Evolutionary conservation across 2,888 invertebrate genomes (phyloP), one percentile per base, ranked within the genome.

Genomic region (Stegana nigrithorax): DNA sequence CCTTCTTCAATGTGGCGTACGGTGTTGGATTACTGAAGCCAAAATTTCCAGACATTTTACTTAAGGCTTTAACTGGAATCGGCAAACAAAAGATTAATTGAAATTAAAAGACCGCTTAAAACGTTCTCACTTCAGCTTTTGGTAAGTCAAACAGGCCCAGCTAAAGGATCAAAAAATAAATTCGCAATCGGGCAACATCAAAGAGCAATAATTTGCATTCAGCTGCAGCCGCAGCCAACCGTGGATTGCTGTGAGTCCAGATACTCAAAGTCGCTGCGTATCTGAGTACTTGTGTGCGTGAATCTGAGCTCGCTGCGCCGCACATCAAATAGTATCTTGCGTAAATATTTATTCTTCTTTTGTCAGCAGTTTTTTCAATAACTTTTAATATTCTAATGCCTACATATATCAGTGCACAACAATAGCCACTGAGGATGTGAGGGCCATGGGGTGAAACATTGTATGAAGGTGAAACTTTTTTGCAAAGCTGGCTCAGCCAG

Each of bases 261-360:
- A 57, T n/a, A 6, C 14, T 59, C 14, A 27, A 23, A 17, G 17
- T 32, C 17, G 26, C 23, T 51, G 21, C 25, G 14, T 7, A 10
- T 53, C 2, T 53, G 19, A 50, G 19, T 25, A n/a, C n/a, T n/a
- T n/a, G n/a, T n/a, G n/a, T n/a, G n/a, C n/a, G n/a, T n/a, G n/a
- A n/a, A n/a, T n/a, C 27, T 17, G n/a, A n/a, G n/a, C n/a, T n/a
- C n/a, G n/a, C 63, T 64, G 63, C 60, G 62, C 55, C 67, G 67
- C 67, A 72, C 70, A 63, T 70, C 65, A 67, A 75, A 77, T 77
- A 72, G 75, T 75, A 77, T 78, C 78, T 75, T 79, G 51, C 44
- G 74, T 68, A 77, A 83, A 83, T 83, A 81, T 83, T 82, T 81
- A 73, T 74, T 73, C 67, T 77, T 79, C 81, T 81, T 83, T 83